phyloP scores from a whole-genome alignment of 2,797 vertebrate species.

The Huso huso region DNA sequence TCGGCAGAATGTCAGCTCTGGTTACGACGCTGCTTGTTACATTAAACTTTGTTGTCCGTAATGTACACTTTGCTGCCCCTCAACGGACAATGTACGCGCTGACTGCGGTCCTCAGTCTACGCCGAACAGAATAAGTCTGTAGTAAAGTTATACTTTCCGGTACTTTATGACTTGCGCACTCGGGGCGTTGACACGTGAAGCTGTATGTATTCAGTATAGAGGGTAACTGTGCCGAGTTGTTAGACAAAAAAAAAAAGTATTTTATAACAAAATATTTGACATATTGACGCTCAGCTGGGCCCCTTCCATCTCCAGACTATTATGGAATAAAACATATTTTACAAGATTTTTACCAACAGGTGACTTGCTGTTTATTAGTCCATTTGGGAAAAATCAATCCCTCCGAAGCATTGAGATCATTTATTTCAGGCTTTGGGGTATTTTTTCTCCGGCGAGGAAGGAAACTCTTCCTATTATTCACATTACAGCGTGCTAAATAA shows the following conservation, averaged over 20 bases:
- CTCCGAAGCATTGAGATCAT: slow-evolving; percentile 61
- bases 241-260: slow-evolving; percentile 7
- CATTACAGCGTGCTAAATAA: no score
- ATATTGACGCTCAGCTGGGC: slow-evolving; percentile 48
- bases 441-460: slow-evolving; percentile 59
- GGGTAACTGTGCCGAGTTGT: not conserved
- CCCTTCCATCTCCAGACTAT: slow-evolving; percentile 66
- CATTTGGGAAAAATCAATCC: slow-evolving; percentile 72
- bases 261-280: slow-evolving; percentile 43
- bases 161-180: not conserved
- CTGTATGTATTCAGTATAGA: not conserved
- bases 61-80: no score
- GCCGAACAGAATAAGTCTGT: no score
- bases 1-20: no score
- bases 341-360: slow-evolving; percentile 74
- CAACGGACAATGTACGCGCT: no score
- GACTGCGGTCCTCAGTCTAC: no score
- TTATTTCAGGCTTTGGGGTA: slow-evolving; percentile 68
- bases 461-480: no score
- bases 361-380: slow-evolving; percentile 72
- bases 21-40: no score
- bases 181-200: not conserved
- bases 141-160: no score
- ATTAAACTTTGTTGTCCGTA: no score
- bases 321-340: slow-evolving; percentile 74